These are phyloP conservation scores for Leptinotarsa peninsularis DNA, from an alignment of 2,888 invertebrate species.

Conservation along the genomic window DNA sequence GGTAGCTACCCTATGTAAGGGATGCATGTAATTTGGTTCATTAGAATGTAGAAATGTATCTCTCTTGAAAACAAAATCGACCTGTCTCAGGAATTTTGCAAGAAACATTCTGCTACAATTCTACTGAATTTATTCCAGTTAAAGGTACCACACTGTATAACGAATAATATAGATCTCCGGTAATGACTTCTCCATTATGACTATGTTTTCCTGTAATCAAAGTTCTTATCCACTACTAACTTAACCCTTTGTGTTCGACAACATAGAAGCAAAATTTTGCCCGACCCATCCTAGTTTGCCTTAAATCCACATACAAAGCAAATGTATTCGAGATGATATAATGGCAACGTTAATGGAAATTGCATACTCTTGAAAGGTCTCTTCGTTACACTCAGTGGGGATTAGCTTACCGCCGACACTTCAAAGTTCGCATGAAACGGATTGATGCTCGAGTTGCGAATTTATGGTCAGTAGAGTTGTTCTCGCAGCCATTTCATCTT, in stretches of 20 bases:
- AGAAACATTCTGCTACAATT: too few species aligned
- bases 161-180: too few species aligned
- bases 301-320: constrained; percentile 39
- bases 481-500: not conserved
- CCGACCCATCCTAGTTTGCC: constrained; percentile 28
- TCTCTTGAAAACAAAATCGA: too few species aligned
- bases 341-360: constrained; percentile 42
- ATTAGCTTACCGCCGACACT: constrained; percentile 39
- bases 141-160: too few species aligned
- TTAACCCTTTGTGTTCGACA: constrained; percentile 23
- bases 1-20: too few species aligned
- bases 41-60: too few species aligned
- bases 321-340: constrained; percentile 41
- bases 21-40: too few species aligned
- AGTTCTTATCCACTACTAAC: not conserved
- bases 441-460: constrained; percentile 35
- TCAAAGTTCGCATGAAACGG: constrained; percentile 34
- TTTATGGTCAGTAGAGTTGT: not conserved
- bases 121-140: too few species aligned
- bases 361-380: constrained; percentile 39
- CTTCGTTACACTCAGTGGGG: constrained; percentile 39
- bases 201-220: too few species aligned
- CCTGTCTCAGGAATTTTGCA: too few species aligned
- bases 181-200: too few species aligned
- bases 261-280: constrained; percentile 27